Evolutionary conservation across 1,140 invertebrate species (phyloP), one percentile per base, ranked within the genome.

Genomic region (Pseudoatta argentina): DNA sequence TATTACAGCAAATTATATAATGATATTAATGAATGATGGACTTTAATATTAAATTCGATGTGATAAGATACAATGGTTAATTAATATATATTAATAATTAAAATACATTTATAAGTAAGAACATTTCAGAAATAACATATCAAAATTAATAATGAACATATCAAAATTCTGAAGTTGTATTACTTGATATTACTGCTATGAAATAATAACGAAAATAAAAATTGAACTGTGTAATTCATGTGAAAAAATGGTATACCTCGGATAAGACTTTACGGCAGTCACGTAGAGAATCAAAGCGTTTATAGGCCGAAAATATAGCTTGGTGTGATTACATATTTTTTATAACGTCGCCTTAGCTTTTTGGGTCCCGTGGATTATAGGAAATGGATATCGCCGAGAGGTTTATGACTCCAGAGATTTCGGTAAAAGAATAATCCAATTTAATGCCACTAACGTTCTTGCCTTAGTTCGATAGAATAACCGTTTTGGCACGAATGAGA

Each of bases 371-470:
- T 57, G 48, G 34, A 79, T 44, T 4, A n/a, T 79, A 21, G 30
- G 30, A 18, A 69, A 79, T 39, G 30, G 48, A 55, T 79, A 21
- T 44, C 48, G 18, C 24, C 18, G 8, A n/a, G n/a, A 51, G 48
- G 77, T 79, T 79, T 79, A 79, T 30, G 63, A 44, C 14, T 69
- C 10, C n/a, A 8, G 48, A 30, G n/a, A 79, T 79, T 69, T 79
- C 63, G 63, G 48, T 79, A 55, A 79, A 64, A 48, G 63, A 79
- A 79, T 69, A 79, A 79, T 55, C 63, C 77, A 79, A 79, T 79
- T 79, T 79, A 69, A 66, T 55, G 21, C 48, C 77, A 48, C 63
- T 14, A 79, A 69, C 48, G 53, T 51, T 79, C 6, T 48, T 30
- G 48, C 44, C 48, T 48, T 55, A 79, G 63, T 79, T 55, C 63